Base-by-base conservation (phyloP, 2,888 invertebrate genomes). In the Apeira syringaria region DNA sequence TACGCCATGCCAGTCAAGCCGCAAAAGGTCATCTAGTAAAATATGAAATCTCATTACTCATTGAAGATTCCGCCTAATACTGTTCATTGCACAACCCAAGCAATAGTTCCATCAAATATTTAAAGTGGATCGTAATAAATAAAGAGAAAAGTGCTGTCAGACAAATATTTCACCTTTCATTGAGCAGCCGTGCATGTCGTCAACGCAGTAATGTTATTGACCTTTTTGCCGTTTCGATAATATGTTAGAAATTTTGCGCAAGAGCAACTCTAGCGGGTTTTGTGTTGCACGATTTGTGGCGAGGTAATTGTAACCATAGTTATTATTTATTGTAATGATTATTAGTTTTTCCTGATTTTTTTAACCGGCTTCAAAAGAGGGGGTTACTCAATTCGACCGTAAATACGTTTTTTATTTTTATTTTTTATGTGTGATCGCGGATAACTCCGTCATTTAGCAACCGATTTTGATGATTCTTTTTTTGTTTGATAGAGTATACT, bases 121-220 rank as follows among this genome's bases (percentile, higher is more conserved):
- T 13, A 5, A 3, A n/a, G 18, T 2, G 7, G 20, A 7, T 28
- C 1, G 20, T 20, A 40, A 30, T 36, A 30, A 20, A 9, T 37
- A 39, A 37, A 34, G 38, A 29, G 44, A 50, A 47, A 42, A 11
- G 37, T 33, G 38, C 43, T 38, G 8, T 10, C 29, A 24, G 15
- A 41, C 37, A 36, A 44, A 49, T 53, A 47, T 46, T 41, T 52
- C 43, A 42, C 49, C 29, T 47, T 50, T 49, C 49, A 44, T 42
- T 32, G 33, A 20, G 1, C 49, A 46, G 12, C 50, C 38, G 51
- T 38, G 51, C 51, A 33, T 36, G 29, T 12, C 45, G 15, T 28
- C 28, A 22, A 13, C 32, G 24, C n/a, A 25, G 15, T 17, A 34
- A 35, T 51, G 54, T 42, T 50, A 47, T 47, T 55, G 42, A 55